These are phyloP conservation scores for Passer montanus DNA, from an alignment of 2,113 vertebrate species.

Conservation along the genomic window DNA sequence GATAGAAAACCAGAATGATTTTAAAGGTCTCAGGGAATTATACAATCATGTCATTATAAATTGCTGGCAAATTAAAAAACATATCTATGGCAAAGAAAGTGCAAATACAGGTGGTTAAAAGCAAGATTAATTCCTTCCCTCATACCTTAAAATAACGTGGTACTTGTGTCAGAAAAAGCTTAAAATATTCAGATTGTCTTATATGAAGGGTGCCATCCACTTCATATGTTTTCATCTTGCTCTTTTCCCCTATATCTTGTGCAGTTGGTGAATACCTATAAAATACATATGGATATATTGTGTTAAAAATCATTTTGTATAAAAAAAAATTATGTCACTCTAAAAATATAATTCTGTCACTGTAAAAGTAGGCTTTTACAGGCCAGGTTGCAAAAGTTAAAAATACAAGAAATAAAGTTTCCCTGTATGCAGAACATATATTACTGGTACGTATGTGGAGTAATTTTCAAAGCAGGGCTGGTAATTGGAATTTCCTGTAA, in stretches of 20 bases:
- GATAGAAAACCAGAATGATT: background rate
- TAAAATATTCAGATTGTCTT: background rate
- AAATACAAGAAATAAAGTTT: background rate
- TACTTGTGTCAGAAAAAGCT: background rate
- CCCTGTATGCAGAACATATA: background rate
- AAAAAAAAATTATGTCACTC: background rate
- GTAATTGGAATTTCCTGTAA: background rate
- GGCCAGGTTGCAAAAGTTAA: background rate
- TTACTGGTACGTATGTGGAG: accelerated
- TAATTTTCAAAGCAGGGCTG: accelerated
- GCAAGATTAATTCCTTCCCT: background rate
- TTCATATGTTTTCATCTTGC: background rate
- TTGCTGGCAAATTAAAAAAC: background rate
- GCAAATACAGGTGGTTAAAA: slow-evolving; percentile 18
- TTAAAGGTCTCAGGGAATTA: slow-evolving; percentile 21
- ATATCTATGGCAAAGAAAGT: background rate
- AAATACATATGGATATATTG: background rate
- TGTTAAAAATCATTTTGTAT: slow-evolving; percentile 4
- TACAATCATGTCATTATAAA: background rate
- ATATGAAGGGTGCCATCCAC: background rate
- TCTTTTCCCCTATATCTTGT: background rate
- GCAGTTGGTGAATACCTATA: slow-evolving; percentile 2
- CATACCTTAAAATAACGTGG: background rate
- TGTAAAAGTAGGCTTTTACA: background rate
- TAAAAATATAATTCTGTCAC: background rate